Percentiles rank a stretch among this genome's conserved stretches.
Conservation (phyloP, 1,140 invertebrate species). For the Drosophila ironensis region DNA sequence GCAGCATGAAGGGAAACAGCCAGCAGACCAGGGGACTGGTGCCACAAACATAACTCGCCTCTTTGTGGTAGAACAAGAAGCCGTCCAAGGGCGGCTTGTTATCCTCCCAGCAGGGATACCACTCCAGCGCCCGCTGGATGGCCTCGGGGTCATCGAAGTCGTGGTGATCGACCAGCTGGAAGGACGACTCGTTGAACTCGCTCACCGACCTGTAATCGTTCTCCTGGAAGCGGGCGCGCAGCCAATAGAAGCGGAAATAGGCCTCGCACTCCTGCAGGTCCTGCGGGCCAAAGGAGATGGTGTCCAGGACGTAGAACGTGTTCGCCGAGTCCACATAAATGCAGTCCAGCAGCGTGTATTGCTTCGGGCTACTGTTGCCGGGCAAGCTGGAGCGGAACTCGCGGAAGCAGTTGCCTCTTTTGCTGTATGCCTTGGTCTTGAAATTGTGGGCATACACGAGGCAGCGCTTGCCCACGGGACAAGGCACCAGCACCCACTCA, state of each 20-base stretch:
- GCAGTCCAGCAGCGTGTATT: conserved; percentile 88
- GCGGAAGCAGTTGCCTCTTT: conserved; percentile 85
- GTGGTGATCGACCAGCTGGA: conserved; percentile 44
- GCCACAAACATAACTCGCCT: conserved; percentile 89
- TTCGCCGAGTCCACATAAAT: conserved; percentile 86
- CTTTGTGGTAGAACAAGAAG: conserved; percentile 91
- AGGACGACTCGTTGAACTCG: conserved; percentile 54
- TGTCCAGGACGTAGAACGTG: conserved; percentile 90
- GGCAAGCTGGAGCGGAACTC: conserved; percentile 88
- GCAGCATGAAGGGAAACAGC: conserved; percentile 93
- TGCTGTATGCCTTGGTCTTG: conserved; percentile 88
- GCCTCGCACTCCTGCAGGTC: conserved; percentile 91
- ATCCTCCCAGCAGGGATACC: conserved; percentile 60
- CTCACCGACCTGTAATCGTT: conserved; percentile 24
- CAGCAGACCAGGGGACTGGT: conserved; percentile 93
- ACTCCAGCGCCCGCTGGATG: conserved; percentile 46
- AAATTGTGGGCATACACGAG: conserved; percentile 90
- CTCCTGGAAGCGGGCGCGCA: conserved; percentile 64
- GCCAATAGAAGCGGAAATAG: conserved; percentile 66
- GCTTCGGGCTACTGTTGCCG: conserved; percentile 84
- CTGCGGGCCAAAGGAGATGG: conserved; percentile 91
- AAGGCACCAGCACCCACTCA: conserved; percentile 92
- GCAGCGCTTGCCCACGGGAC: conserved; percentile 90
- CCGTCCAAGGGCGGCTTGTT: conserved; percentile 86
- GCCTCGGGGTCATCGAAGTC: conserved; percentile 58